Conservation (phyloP, 2,113 vertebrate species). For the Python bivittatus region DNA sequence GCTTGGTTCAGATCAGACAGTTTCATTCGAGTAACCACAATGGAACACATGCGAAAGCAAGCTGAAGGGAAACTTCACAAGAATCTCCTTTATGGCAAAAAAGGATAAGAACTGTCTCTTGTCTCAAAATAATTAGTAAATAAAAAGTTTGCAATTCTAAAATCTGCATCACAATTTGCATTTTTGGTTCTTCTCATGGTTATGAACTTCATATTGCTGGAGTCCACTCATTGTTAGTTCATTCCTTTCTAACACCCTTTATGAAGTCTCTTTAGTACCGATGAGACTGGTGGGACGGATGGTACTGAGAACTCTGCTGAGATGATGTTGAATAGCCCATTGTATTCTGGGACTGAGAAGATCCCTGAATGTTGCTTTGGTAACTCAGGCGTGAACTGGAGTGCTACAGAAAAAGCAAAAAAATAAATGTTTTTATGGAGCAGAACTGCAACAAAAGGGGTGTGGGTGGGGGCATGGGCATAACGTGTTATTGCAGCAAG, state of each 20-base stretch:
- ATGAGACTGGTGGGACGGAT: conserved; percentile 88
- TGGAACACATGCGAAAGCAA: conserved; percentile 71
- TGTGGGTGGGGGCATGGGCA: neutral
- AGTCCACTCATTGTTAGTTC: conserved; percentile 65
- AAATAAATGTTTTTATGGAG: conserved; percentile 5
- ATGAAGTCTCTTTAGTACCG: conserved; percentile 83
- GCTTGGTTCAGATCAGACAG: conserved; percentile 78
- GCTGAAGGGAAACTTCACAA: conserved; percentile 69
- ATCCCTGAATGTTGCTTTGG: conserved; percentile 97
- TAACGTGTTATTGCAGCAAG: neutral
- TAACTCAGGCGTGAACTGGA: conserved; percentile 94
- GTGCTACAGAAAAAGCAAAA: conserved; percentile 78
- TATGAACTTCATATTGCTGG: conserved; percentile 77
- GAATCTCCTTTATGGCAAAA: conserved; percentile 69
- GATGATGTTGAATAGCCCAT: conserved; percentile 93
- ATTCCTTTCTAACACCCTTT: conserved; percentile 48
- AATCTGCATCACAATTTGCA: conserved; percentile 59
- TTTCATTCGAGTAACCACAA: conserved; percentile 74
- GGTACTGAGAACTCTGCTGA: conserved; percentile 95
- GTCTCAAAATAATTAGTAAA: conserved; percentile 45
- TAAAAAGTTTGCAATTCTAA: conserved; percentile 61
- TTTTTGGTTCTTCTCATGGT: conserved; percentile 79
- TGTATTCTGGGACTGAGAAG: conserved; percentile 92
- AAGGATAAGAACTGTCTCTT: conserved; percentile 39
- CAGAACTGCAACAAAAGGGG: neutral